Percentiles rank a stretch among this genome's conserved stretches.
Evolutionary conservation across 2,113 vertebrate species (phyloP).

Genomic region (Istiophorus platypterus): DNA sequence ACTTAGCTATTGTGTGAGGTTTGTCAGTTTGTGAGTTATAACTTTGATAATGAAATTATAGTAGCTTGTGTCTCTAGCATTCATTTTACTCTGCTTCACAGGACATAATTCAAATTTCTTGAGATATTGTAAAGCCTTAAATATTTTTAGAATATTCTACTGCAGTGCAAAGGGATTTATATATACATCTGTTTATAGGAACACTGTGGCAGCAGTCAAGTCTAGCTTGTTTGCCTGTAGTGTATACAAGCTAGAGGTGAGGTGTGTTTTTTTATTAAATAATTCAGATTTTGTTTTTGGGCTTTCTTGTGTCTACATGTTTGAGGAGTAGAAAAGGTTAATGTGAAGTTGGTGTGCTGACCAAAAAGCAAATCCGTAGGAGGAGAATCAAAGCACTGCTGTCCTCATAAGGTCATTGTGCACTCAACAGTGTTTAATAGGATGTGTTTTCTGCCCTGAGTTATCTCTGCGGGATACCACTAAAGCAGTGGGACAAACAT

Average conservation of each 20-base stretch:
- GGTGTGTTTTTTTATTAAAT: neutral
- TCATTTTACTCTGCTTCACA: neutral
- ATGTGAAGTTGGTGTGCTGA: slow-evolving; percentile 59
- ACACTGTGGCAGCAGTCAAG: neutral
- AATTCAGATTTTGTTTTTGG: neutral
- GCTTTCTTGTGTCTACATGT: neutral
- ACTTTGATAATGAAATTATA: neutral
- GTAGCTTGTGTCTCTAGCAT: neutral
- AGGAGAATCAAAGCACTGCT: slow-evolving; percentile 68
- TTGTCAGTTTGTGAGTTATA: neutral
- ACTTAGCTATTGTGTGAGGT: slow-evolving; percentile 16
- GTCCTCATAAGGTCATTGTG: slow-evolving; percentile 77
- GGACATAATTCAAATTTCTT: neutral
- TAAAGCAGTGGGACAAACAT: slow-evolving; percentile 79
- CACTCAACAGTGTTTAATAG: slow-evolving; percentile 80
- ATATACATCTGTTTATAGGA: neutral
- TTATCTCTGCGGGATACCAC: slow-evolving; percentile 73
- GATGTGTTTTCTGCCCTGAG: slow-evolving; percentile 76
- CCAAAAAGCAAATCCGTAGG: slow-evolving; percentile 59
- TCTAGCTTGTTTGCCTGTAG: neutral
- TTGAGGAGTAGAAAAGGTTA: slow-evolving; percentile 47
- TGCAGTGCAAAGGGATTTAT: neutral
- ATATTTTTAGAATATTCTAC: neutral
- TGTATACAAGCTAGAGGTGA: neutral
- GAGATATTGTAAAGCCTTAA: neutral